Base-by-base conservation (phyloP, 2,113 vertebrate species). In the Gallinago paraguaiae region DNA sequence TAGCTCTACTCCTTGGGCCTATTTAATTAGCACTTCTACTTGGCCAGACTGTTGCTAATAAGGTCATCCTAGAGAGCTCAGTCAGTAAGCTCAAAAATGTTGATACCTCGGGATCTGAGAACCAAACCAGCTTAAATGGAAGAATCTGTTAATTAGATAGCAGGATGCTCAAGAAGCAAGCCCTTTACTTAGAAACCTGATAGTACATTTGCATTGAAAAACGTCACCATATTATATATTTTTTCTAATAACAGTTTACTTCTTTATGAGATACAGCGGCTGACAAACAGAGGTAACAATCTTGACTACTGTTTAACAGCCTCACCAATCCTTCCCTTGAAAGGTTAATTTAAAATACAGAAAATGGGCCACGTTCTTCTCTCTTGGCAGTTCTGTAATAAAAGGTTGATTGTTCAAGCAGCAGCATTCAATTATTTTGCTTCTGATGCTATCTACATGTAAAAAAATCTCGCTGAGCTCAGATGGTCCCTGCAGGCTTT, bases 401-500 rank as follows among this genome's bases (percentile, higher is more conserved):
- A 97, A 97, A 97, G 96, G 88, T 84, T 93, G 74, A 96, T 96
- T 98, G 97, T 97, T 97, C 82, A 76, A 78, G 93, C 65, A 33
- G 87, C 37, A 82, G 92, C 91, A 95, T 95, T 97, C 86, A 94
- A 64, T 96, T 95, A 89, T 97, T 96, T 92, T 88, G 86, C 82
- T 92, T 97, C 95, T 90, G 96, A 98, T 97, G 85, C 39, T 97
- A 95, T 98, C 97, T 96, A 90, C 71, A 24, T 12, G 39, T 92
- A 89, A 97, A 95, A 96, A 96, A 96, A 92, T 35, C 77, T 27
- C 72, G 78, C 67, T 91, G 75, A 28, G 46, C 54, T 95, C n/a
- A 43, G 53, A 63, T 71, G 51, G 59, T 79, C 64, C 68, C 88
- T 56, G 53, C 82, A 90, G 64, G 72, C 79, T 94, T 97, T 95